Evolutionary conservation across 1,140 invertebrate species (phyloP).

Genomic region (Micrasema longulum): DNA sequence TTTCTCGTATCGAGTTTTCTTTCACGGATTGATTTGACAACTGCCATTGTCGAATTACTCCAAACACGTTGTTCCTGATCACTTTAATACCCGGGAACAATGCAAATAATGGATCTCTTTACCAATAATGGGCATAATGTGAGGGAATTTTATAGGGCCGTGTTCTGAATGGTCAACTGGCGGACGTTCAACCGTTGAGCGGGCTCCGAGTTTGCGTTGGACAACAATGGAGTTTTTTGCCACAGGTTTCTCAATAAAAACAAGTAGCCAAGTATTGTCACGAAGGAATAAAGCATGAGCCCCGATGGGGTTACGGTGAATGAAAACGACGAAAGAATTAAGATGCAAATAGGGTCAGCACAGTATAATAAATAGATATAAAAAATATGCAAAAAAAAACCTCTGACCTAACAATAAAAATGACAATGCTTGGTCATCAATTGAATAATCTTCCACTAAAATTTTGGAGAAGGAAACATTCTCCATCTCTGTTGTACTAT

Average conservation of each 20-base stretch:
- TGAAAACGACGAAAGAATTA: constrained; percentile 21
- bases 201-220: constrained; percentile 17
- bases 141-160: constrained; percentile 8
- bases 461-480: too few species aligned
- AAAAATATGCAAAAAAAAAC: background rate
- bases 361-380: too few species aligned
- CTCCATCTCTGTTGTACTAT: too few species aligned
- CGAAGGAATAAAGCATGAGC: constrained; percentile 14
- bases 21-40: constrained; percentile 16
- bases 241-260: constrained; percentile 32
- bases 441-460: too few species aligned
- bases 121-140: background rate
- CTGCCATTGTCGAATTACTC: background rate
- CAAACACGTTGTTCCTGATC: constrained; percentile 27
- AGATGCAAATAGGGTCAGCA: constrained; percentile 4
- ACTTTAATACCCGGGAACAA: constrained; percentile 12
- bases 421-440: background rate
- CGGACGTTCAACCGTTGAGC: constrained; percentile 15
- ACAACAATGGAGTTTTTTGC: constrained; percentile 23
- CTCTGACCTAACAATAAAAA: background rate
- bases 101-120: constrained; percentile 8
- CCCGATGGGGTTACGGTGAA: constrained; percentile 27
- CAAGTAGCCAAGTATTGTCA: constrained; percentile 23
- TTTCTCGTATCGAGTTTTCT: background rate
- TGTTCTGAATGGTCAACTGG: constrained; percentile 23